Evolutionary conservation across 2,113 vertebrate genomes (phyloP).

Genomic region (Aplodontia rufa): DNA sequence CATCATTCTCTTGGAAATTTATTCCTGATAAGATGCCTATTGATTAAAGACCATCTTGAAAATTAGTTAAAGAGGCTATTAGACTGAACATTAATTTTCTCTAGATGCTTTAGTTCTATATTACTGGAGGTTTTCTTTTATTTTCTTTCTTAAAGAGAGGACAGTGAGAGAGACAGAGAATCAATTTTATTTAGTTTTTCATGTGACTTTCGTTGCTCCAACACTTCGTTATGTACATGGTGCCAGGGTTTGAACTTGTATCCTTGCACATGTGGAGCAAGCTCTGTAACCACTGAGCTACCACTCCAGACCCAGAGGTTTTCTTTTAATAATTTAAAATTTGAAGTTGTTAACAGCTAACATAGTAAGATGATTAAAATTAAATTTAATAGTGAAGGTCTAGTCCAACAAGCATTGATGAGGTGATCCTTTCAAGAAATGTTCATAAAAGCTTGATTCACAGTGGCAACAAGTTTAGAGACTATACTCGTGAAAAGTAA

Average conservation of each 20-base stretch:
- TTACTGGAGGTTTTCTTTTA: background rate
- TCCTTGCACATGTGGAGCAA: no score
- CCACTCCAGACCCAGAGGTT: no score
- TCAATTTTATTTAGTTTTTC: no score
- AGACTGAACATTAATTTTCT: background rate
- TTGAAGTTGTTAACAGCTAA: constrained; percentile 31
- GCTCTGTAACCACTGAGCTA: no score
- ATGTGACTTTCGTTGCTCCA: no score
- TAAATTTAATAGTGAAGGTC: background rate
- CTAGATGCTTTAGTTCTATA: constrained; percentile 42
- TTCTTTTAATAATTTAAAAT: background rate
- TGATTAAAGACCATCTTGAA: background rate
- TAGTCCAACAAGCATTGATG: constrained; percentile 1
- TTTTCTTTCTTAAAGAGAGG: no score
- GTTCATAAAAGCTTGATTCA: background rate
- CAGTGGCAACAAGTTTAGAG: constrained; percentile 12
- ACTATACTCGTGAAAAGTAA: background rate
- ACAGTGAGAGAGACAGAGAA: no score
- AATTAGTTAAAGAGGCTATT: background rate
- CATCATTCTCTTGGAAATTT: background rate
- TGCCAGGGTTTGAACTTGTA: no score
- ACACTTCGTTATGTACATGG: no score
- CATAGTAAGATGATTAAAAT: background rate
- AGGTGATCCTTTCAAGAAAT: background rate
- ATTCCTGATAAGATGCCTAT: background rate